Evolutionary conservation across 2,797 vertebrate genomes (phyloP).

Genomic region (Tiaroga cobitis): DNA sequence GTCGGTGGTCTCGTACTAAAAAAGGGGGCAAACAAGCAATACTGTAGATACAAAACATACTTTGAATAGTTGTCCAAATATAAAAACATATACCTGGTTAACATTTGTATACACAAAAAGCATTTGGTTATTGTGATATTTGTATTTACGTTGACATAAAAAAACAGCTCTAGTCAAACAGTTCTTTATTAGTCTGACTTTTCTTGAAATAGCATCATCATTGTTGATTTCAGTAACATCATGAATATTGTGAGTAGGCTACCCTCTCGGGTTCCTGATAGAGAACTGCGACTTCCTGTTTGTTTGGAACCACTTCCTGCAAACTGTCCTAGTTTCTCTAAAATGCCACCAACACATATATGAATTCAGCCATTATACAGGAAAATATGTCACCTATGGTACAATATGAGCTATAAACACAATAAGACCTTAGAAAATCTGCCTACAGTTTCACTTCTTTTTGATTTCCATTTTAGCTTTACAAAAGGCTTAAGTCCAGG

Average conservation of each 20-base stretch:
- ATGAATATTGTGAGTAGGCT: neutral
- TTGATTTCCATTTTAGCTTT: neutral
- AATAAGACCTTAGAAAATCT: neutral
- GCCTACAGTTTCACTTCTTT: neutral
- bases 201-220: neutral
- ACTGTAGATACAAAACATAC: conserved; percentile 4
- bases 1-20: neutral
- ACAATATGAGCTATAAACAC: neutral
- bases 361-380: neutral
- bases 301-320: conserved; percentile 60
- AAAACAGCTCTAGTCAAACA: neutral
- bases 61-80: conserved; percentile 5
- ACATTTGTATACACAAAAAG: conserved; percentile 17
- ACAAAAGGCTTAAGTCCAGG: conserved; percentile 2
- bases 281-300: conserved; percentile 64
- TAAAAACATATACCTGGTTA: neutral
- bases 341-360: neutral
- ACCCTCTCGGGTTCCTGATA: conserved; percentile 58
- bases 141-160: neutral
- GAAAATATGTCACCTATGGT: neutral
- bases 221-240: conserved; percentile 2
- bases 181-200: neutral
- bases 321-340: neutral
- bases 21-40: neutral
- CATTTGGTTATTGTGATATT: conserved; percentile 39